phyloP scores from a whole-genome alignment of 2,797 vertebrate genomes.

The Alfaro cultratus region DNA sequence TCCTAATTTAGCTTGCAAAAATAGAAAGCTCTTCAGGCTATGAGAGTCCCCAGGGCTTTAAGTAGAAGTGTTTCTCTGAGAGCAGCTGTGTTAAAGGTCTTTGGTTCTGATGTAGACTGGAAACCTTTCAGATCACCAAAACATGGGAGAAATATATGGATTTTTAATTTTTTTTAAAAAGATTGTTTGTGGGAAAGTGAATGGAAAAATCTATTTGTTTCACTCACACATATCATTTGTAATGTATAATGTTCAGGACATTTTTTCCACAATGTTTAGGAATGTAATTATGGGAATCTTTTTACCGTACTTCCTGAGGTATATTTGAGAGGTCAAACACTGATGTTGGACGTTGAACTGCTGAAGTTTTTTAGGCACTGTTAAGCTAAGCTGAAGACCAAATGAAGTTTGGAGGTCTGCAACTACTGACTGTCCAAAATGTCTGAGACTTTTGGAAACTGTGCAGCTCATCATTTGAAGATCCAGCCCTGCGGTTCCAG shows the following conservation, averaged over 20 bases:
- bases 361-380: not conserved
- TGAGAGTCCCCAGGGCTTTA: slow-evolving; percentile 51
- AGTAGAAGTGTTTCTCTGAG: slow-evolving; percentile 42
- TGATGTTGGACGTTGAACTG: not conserved
- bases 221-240: not conserved
- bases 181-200: too few species aligned
- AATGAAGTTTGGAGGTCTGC: not conserved
- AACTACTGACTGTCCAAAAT: not conserved
- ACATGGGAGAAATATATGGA: not conserved
- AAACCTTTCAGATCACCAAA: slow-evolving; percentile 9
- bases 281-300: not conserved
- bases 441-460: not conserved
- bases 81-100: slow-evolving; percentile 55
- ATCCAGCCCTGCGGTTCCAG: not conserved
- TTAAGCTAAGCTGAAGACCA: not conserved
- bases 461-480: not conserved
- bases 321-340: not conserved
- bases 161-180: not conserved
- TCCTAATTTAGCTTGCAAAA: slow-evolving; percentile 65
- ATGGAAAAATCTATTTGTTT: not conserved
- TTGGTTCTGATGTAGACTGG: slow-evolving; percentile 7
- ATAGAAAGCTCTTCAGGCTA: slow-evolving; percentile 67
- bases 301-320: not conserved
- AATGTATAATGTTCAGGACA: not conserved
- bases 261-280: not conserved